Evolutionary conservation across 1,140 invertebrate species (phyloP).

Genomic region (Melitaea cinxia): DNA sequence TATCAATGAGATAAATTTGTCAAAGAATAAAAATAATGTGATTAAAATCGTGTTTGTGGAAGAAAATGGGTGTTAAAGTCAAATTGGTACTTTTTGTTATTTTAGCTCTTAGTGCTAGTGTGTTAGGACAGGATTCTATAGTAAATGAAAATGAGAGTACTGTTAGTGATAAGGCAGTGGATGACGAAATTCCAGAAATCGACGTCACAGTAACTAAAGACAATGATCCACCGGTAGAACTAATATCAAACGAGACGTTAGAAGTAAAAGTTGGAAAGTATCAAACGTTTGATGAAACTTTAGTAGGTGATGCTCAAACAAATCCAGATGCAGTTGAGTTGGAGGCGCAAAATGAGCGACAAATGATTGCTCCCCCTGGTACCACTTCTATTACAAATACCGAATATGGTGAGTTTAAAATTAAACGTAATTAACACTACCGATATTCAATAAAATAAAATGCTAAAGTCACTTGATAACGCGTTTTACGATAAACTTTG

Average conservation of each 20-base stretch:
- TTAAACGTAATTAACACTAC: not conserved
- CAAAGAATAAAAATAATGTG: constrained; percentile 56
- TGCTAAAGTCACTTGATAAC: not conserved
- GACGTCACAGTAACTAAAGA: constrained; percentile 46
- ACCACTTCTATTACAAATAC: constrained; percentile 58
- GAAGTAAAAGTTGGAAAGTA: constrained; percentile 67
- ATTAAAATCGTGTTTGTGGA: constrained; percentile 49
- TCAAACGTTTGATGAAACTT: constrained; percentile 54
- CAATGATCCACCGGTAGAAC: constrained; percentile 46
- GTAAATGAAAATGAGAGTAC: constrained; percentile 54
- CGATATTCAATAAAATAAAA: too few species aligned
- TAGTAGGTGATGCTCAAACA: constrained; percentile 53
- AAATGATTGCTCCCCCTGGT: constrained; percentile 44
- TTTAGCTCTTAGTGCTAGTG: constrained; percentile 66
- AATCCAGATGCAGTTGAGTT: constrained; percentile 58
- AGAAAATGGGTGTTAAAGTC: constrained; percentile 68
- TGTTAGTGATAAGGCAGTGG: constrained; percentile 46
- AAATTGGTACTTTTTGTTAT: constrained; percentile 61
- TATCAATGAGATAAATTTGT: constrained; percentile 58
- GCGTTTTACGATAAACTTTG: too few species aligned
- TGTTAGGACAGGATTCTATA: constrained; percentile 58
- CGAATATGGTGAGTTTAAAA: constrained; percentile 59
- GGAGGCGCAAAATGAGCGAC: constrained; percentile 59
- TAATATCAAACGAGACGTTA: constrained; percentile 47
- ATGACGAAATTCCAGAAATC: constrained; percentile 32